phyloP scores from a whole-genome alignment of 1,140 invertebrate species.

The Trachymyrmex cornetzi region DNA sequence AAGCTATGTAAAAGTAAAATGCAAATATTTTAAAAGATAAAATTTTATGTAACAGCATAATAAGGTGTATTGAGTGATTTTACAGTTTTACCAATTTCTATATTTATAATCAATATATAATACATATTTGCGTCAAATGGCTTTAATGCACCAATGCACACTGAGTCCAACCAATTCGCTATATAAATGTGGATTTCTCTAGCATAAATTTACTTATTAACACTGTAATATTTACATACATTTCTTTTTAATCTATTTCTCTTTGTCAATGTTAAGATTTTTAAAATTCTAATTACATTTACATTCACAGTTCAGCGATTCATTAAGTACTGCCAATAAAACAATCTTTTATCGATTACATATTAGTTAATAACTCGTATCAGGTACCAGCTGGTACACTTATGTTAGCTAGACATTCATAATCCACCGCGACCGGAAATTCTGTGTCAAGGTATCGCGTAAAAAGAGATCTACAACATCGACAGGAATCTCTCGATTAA shows the following conservation, averaged over 20 bases:
- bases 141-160: too few species aligned
- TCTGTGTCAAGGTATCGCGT: slow-evolving; percentile 39
- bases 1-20: too few species aligned
- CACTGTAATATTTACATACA: not conserved
- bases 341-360: not conserved
- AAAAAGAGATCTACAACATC: slow-evolving; percentile 11
- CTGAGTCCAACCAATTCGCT: too few species aligned
- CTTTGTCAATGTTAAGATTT: not conserved
- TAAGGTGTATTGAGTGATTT: too few species aligned
- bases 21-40: too few species aligned
- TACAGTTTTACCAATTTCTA: too few species aligned
- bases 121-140: too few species aligned
- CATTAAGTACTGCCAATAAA: not conserved
- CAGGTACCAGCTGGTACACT: not conserved
- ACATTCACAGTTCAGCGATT: not conserved
- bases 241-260: not conserved
- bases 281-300: not conserved
- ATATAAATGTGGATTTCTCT: not conserved
- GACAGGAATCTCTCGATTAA: not conserved
- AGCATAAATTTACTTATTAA: slow-evolving; percentile 5
- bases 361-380: slow-evolving; percentile 13
- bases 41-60: too few species aligned
- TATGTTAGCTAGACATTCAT: not conserved
- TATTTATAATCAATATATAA: too few species aligned
- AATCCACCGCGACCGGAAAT: slow-evolving; percentile 30